Evolutionary conservation across 2,113 vertebrate genomes (phyloP).

Genomic region (Todiramphus saurophagus): DNA sequence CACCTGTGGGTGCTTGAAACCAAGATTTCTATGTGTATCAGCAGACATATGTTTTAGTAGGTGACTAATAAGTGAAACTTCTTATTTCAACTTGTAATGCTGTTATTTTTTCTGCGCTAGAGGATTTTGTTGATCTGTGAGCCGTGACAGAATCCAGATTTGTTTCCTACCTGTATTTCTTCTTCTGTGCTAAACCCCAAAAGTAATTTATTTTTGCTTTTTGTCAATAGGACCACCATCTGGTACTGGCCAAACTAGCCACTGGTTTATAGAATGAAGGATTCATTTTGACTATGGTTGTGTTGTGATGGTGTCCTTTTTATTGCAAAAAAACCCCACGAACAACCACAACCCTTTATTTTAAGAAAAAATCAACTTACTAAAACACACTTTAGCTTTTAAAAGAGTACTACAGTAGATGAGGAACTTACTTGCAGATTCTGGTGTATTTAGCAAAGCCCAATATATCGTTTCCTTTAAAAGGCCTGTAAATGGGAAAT

Average conservation of each 20-base stretch:
- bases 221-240: not conserved
- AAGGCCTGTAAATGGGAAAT: not conserved
- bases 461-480: not conserved
- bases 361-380: not conserved
- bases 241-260: not conserved
- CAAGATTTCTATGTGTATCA: not conserved
- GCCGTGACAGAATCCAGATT: not conserved
- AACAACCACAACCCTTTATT: not conserved
- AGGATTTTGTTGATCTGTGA: not conserved
- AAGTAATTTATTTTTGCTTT: not conserved
- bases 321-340: rapidly evolving
- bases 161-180: not conserved
- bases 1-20: not conserved
- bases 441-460: not conserved
- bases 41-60: not conserved
- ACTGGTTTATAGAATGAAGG: not conserved
- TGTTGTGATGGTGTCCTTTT: not conserved
- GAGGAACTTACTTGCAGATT: not conserved
- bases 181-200: not conserved
- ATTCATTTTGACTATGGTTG: not conserved
- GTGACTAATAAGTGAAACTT: not conserved
- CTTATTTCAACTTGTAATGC: not conserved
- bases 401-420: not conserved
- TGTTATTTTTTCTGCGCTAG: not conserved
- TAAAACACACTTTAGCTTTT: not conserved